A percentile compares a stretch with the other conserved stretches of the same genome.
phyloP scores from a whole-genome alignment of 1,140 invertebrate species.

The Saccostrea echinata region DNA sequence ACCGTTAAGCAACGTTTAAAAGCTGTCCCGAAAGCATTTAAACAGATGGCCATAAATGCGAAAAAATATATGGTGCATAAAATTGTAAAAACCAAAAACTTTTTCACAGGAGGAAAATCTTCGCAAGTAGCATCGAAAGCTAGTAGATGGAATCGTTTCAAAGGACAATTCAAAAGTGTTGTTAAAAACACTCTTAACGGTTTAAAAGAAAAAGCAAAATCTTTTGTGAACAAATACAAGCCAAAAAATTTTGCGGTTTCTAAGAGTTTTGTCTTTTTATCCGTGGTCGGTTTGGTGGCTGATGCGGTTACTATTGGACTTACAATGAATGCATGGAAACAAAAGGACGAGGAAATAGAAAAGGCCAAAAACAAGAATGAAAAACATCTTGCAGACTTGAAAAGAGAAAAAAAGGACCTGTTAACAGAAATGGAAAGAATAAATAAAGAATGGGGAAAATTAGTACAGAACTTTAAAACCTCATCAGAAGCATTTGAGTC shows the following conservation, averaged over 20 bases:
- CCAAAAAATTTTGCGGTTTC: background rate
- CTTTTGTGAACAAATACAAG: background rate
- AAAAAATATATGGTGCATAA: too few relatives aligned
- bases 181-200: background rate
- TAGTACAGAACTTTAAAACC: background rate
- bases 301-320: background rate
- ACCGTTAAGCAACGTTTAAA: background rate
- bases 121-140: too few relatives aligned
- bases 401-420: background rate
- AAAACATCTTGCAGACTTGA: background rate
- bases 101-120: too few relatives aligned
- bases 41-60: constrained; percentile 14
- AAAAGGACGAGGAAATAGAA: background rate
- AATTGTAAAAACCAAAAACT: background rate
- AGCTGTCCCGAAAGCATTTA: constrained; percentile 14
- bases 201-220: background rate
- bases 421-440: background rate
- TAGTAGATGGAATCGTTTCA: too few relatives aligned
- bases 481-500: background rate
- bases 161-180: background rate
- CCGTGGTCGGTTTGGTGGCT: background rate
- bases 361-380: background rate
- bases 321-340: background rate
- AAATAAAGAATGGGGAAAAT: background rate
- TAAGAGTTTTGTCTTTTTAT: background rate